phyloP scores from a whole-genome alignment of 1,140 invertebrate species.

The Venustaconcha ellipsiformis region DNA sequence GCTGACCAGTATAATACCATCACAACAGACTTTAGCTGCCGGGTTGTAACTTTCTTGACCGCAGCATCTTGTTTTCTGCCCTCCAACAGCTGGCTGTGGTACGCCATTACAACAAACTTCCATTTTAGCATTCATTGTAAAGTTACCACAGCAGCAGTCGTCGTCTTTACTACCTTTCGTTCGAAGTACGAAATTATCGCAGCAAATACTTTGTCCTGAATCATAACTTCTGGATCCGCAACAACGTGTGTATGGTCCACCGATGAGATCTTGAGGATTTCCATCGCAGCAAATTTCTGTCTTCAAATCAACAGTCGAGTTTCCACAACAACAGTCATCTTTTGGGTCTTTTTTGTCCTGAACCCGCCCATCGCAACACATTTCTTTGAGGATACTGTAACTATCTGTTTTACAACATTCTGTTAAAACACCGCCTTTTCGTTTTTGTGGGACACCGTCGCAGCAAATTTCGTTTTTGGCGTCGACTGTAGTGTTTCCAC shows the following conservation, averaged over 20 bases:
- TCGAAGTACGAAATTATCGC: neutral
- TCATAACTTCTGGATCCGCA: constrained; percentile 10
- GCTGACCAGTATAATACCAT: constrained; percentile 13
- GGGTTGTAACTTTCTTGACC: constrained; percentile 26
- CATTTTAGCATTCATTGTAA: constrained; percentile 8
- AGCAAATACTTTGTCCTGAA: constrained; percentile 3
- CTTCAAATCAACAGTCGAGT: constrained; percentile 23
- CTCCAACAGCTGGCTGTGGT: constrained; percentile 16
- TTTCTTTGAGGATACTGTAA: constrained; percentile 18
- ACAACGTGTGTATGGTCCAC: constrained; percentile 3
- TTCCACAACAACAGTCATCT: constrained; percentile 25
- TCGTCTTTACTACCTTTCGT: constrained; percentile 6
- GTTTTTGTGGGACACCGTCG: constrained; percentile 25
- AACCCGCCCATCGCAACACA: constrained; percentile 18
- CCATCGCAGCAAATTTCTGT: constrained; percentile 10
- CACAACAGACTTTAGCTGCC: constrained; percentile 20
- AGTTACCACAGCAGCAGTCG: constrained; percentile 8
- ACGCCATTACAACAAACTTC: constrained; percentile 12
- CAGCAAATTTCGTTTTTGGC: constrained; percentile 29
- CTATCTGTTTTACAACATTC: constrained; percentile 22
- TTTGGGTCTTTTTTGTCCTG: constrained; percentile 16
- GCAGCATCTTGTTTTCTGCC: constrained; percentile 21
- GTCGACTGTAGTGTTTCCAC: constrained; percentile 28
- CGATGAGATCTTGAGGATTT: neutral
- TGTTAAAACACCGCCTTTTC: constrained; percentile 21